phyloP scores from a whole-genome alignment of 1,140 invertebrate species.

The Drosophila miranda region DNA sequence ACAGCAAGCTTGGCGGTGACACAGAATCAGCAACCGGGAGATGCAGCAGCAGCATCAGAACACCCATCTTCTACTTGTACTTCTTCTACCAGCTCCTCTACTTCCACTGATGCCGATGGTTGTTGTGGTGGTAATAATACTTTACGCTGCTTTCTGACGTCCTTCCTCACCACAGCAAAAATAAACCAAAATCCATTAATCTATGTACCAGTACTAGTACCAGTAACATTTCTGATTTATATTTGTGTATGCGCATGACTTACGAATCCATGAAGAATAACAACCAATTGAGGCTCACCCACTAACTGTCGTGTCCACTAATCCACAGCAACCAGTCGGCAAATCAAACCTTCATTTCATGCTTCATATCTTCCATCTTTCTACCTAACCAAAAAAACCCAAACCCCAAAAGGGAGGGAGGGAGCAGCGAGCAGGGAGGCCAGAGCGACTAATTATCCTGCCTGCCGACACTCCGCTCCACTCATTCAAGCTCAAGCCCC shows the following conservation, averaged over 20 bases:
- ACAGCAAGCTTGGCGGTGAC: conserved; percentile 13
- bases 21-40: conserved; percentile 7
- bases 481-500: neutral
- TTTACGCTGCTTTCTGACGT: conserved; percentile 37
- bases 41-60: conserved; percentile 11
- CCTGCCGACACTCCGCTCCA: too few species aligned
- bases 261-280: conserved; percentile 16
- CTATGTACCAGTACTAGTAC: conserved; percentile 1
- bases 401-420: neutral
- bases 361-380: conserved; percentile 10
- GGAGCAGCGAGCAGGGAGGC: neutral
- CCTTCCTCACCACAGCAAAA: conserved; percentile 22
- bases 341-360: conserved; percentile 30
- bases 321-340: conserved; percentile 41
- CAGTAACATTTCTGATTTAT: conserved; percentile 9
- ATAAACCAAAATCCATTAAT: conserved; percentile 21
- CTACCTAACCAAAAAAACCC: conserved; percentile 7
- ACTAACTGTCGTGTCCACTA: conserved; percentile 11
- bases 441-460: conserved; percentile 17
- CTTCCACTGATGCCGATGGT: conserved; percentile 39
- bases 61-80: conserved; percentile 20
- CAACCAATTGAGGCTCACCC: conserved; percentile 4
- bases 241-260: conserved; percentile 44
- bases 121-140: conserved; percentile 67
- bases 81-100: conserved; percentile 35